Evolutionary conservation across 1,140 invertebrate genomes (phyloP), one percentile per base, ranked within the genome.

Genomic region (Myzus persicae): DNA sequence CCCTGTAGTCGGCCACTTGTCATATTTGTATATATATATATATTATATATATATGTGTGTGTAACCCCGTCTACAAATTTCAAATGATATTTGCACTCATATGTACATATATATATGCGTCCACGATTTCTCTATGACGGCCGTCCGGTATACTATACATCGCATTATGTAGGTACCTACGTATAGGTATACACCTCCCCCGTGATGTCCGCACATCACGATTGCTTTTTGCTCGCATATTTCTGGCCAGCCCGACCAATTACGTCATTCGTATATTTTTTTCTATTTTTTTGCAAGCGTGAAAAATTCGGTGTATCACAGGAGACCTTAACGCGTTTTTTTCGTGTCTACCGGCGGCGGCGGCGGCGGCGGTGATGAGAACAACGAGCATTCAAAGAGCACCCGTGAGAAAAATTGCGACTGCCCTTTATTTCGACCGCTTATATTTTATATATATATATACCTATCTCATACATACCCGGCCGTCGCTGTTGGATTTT

Each of bases 371-470:
- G 51, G 24, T 26, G n/a, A 90, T 90, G 88, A 90, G 38, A 90
- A 90, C 54, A 59, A 40, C 40, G 22, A 51, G 59, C 59, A 40
- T 90, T 90, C 51, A 38, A 54, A 38, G 88, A 59, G 88, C 51
- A 40, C 36, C 88, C 88, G 88, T 90, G 88, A 90, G 88, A 90
- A 90, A 90, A 90, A 90, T 90, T 54, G 48, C 88, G 36, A 90
- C 24, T 40, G 46, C 46, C 31, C n/a, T 88, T 48, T 89, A 51
- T 38, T 76, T 76, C 14, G 59, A 76, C 59, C 59, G 31, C 59
- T 76, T 76, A n/a, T 67, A 67, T n/a, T 67, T 14, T n/a, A 67
- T 14, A 67, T 20, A 31, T 67, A n/a, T 67, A n/a, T n/a, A n/a
- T n/a, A n/a, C n/a, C n/a, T n/a, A n/a, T 76, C 3, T 18, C 36